Conservation (phyloP, 1,140 invertebrate species). For the Pseudomyrmex concolor region DNA sequence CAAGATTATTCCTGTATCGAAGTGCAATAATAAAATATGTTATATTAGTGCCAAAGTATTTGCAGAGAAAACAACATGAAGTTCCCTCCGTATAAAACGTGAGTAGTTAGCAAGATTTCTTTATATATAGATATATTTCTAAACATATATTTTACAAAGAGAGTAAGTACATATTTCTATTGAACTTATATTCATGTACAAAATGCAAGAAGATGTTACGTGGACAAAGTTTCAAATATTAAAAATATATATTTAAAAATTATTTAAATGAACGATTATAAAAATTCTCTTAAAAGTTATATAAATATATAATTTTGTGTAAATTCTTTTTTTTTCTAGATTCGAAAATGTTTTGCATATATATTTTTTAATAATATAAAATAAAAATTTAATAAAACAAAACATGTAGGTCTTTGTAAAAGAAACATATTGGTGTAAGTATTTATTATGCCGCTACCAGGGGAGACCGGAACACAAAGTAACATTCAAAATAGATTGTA, state of each 20-base stretch:
- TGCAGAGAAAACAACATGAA: slow-evolving; percentile 62
- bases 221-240: neutral
- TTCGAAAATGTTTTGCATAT: neutral
- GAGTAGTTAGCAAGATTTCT: slow-evolving; percentile 1
- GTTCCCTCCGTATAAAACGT: slow-evolving; percentile 36
- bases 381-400: neutral
- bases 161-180: neutral
- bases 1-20: slow-evolving; percentile 78
- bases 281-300: neutral
- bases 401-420: neutral
- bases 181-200: neutral
- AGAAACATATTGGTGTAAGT: no score
- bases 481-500: no score
- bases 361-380: slow-evolving; percentile 3
- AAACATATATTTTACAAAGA: slow-evolving; percentile 1
- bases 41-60: slow-evolving; percentile 81
- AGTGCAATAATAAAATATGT: slow-evolving; percentile 82
- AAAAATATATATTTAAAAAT: neutral
- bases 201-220: slow-evolving; percentile 12
- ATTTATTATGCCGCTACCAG: no score
- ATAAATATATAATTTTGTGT: neutral
- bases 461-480: no score
- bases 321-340: slow-evolving; percentile 9
- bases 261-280: neutral
- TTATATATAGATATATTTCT: neutral